Percentiles rank a stretch among this genome's conserved stretches.
phyloP scores from a whole-genome alignment of 2,797 vertebrate species.

The Microctenopoma stevenorrisi region DNA sequence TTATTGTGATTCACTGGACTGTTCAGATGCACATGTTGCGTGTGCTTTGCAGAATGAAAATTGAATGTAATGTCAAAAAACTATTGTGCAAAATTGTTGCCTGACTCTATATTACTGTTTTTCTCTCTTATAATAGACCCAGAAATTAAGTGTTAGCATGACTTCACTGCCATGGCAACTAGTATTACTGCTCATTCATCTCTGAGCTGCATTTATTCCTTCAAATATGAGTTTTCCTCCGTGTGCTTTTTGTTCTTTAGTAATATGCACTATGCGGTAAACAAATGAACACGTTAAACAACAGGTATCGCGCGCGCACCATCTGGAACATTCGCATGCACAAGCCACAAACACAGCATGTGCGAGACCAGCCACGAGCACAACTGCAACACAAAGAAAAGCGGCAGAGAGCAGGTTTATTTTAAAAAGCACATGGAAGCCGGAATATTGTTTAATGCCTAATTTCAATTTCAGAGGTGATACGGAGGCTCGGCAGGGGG shows the following conservation, averaged over 20 bases:
- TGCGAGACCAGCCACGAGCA: conserved; percentile 29
- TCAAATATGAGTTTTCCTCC: background rate
- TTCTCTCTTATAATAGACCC: conserved; percentile 35
- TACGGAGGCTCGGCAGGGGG: conserved; percentile 38
- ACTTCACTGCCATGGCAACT: conserved; percentile 62
- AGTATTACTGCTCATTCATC: conserved; percentile 14
- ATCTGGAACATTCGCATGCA: background rate
- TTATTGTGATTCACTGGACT: no score
- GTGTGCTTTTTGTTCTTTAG: background rate
- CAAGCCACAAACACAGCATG: conserved; percentile 18
- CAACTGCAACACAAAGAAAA: conserved; percentile 14
- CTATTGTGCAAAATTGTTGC: background rate
- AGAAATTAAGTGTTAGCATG: conserved; percentile 29
- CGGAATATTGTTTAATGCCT: conserved; percentile 53
- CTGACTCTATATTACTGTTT: conserved; percentile 35
- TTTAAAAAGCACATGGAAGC: conserved; percentile 45
- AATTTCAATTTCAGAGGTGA: conserved; percentile 64
- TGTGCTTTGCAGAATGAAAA: no score
- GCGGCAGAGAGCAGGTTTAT: conserved; percentile 40
- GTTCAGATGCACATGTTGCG: no score
- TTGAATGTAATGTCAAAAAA: no score
- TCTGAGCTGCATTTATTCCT: conserved; percentile 14
- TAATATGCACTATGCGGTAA: background rate
- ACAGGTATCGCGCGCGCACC: background rate
- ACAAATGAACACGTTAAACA: conserved; percentile 34